phyloP scores from a whole-genome alignment of 2,888 invertebrate genomes.

The Conops quadrifasciatus region DNA sequence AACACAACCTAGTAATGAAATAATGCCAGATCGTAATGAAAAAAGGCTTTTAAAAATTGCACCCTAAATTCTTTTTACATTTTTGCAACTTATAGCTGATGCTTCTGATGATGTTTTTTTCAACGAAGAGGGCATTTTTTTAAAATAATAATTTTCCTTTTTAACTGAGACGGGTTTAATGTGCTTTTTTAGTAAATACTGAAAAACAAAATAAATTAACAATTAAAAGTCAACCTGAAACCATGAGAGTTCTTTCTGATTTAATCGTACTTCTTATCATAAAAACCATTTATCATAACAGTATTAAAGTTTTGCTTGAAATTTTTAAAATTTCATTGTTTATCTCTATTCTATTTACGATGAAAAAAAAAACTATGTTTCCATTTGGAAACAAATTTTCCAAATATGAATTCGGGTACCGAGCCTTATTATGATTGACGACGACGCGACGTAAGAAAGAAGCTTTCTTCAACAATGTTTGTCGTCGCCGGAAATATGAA shows the following conservation, averaged over 20 bases:
- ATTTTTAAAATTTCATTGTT: too few species aligned
- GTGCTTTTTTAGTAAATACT: conserved; percentile 40
- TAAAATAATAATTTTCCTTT: conserved; percentile 13
- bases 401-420: background rate
- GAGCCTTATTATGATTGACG: background rate
- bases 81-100: background rate
- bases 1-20: too few species aligned
- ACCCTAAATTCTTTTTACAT: background rate
- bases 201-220: background rate
- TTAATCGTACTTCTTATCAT: background rate
- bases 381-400: background rate
- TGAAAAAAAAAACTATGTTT: too few species aligned
- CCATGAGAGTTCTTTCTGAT: background rate
- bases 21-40: too few species aligned
- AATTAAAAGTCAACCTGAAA: background rate
- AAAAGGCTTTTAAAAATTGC: background rate
- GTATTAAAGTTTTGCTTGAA: too few species aligned
- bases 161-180: conserved; percentile 48
- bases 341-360: too few species aligned
- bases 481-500: too few species aligned
- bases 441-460: too few species aligned
- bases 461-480: too few species aligned
- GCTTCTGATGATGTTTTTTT: background rate
- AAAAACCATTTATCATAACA: too few species aligned
- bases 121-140: background rate